phyloP scores from a whole-genome alignment of 2,113 vertebrate genomes.

The Sceloporus undulatus region DNA sequence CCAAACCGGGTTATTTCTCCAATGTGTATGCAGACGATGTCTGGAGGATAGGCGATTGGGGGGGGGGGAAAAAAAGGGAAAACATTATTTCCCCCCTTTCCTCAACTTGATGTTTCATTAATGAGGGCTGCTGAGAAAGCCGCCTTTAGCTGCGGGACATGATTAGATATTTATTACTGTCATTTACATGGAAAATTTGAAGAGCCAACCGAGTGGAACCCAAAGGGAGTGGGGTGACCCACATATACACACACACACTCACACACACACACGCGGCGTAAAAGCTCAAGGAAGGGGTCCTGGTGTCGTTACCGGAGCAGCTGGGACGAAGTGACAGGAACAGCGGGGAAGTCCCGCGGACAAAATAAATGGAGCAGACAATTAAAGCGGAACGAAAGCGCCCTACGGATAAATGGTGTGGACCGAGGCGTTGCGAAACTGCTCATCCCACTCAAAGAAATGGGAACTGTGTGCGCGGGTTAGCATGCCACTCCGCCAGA shows the following conservation, averaged over 20 bases:
- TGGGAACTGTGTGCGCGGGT: too few relatives aligned
- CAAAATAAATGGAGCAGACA: not conserved
- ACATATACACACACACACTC: not conserved
- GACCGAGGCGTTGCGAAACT: not conserved
- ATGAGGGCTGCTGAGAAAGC: slow-evolving; percentile 68
- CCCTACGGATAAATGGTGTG: not conserved
- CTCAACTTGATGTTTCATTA: slow-evolving; percentile 69
- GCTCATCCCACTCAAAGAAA: too few relatives aligned
- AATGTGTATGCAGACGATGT: too few relatives aligned
- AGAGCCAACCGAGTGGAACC: slow-evolving; percentile 81
- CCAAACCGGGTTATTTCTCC: too few relatives aligned
- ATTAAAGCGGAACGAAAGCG: not conserved
- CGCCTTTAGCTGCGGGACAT: slow-evolving; percentile 82
- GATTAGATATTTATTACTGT: slow-evolving; percentile 93
- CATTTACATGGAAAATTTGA: slow-evolving; percentile 82
- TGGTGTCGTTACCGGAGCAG: not conserved
- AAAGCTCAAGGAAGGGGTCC: not conserved
- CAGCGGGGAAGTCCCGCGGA: not conserved
- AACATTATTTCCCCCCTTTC: not conserved
- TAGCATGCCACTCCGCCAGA: too few relatives aligned
- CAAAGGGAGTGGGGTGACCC: slow-evolving; percentile 57
- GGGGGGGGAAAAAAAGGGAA: too few relatives aligned
- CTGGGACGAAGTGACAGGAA: not conserved
- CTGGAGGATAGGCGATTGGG: too few relatives aligned
- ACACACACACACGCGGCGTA: not conserved